A percentile compares a stretch with the other conserved stretches of the same genome.
These are phyloP conservation scores for Synanthedon andrenaeformis DNA, from an alignment of 2,888 invertebrate genomes.

Conservation along the genomic window DNA sequence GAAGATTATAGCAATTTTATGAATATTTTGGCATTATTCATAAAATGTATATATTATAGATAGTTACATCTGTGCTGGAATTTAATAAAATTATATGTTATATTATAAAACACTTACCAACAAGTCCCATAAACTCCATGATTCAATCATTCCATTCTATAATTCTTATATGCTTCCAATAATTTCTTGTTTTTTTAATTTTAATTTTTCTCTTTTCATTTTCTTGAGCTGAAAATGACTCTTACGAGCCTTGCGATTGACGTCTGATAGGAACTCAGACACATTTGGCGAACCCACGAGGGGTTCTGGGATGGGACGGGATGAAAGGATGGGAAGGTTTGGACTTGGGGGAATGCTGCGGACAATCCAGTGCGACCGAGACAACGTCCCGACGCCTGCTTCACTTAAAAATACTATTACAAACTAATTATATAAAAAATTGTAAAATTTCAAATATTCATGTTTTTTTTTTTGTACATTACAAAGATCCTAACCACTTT, in stretches of 20 bases:
- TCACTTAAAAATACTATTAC: conserved; percentile 65
- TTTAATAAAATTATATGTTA: too few species aligned
- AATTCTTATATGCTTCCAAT: too few species aligned
- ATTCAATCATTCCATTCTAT: too few species aligned
- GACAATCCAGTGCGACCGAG: conserved; percentile 29
- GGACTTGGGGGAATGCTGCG: conserved; percentile 37
- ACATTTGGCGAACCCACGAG: conserved; percentile 42
- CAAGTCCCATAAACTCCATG: too few species aligned
- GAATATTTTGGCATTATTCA: too few species aligned
- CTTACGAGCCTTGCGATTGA: neutral
- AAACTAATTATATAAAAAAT: conserved; percentile 69
- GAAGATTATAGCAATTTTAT: too few species aligned
- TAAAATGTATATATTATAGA: too few species aligned
- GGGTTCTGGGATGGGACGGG: conserved; percentile 44
- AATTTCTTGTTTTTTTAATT: neutral
- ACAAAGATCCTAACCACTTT: conserved; percentile 43
- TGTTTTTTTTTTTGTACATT: conserved; percentile 56
- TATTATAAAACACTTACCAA: too few species aligned
- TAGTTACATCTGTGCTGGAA: too few species aligned
- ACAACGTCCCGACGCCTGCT: conserved; percentile 38
- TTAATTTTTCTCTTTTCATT: neutral
- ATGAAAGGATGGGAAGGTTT: conserved; percentile 16
- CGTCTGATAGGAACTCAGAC: conserved; percentile 25
- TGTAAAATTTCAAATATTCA: conserved; percentile 68
- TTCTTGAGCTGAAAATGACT: neutral